Percentiles rank a stretch among this genome's conserved stretches.
Conservation (phyloP, 2,113 vertebrate species). For the Fukomys damarensis region DNA sequence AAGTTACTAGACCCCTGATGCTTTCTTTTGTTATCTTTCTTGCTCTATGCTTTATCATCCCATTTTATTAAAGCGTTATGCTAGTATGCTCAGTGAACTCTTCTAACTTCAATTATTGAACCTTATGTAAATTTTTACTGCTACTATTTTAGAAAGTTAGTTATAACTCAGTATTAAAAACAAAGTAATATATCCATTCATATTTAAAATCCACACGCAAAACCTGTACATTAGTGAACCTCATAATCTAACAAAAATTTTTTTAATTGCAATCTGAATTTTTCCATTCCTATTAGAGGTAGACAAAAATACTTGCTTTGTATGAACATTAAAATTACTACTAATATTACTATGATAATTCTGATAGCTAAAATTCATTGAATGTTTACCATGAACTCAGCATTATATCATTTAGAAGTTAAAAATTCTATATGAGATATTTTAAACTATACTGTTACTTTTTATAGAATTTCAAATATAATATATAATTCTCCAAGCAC, state of each 20-base stretch:
- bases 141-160: neutral
- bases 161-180: neutral
- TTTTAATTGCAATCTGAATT: neutral
- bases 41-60: neutral
- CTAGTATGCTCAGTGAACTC: neutral
- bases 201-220: neutral
- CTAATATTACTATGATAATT: neutral
- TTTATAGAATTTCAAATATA: neutral
- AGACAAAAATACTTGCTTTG: neutral
- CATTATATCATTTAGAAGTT: neutral
- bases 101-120: slow-evolving; percentile 17
- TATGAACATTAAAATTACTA: neutral
- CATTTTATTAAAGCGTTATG: slow-evolving; percentile 35
- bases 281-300: neutral
- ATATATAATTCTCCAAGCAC: neutral
- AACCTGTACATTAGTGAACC: neutral
- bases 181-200: neutral
- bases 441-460: neutral
- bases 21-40: neutral
- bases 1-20: slow-evolving; percentile 10
- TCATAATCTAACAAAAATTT: neutral
- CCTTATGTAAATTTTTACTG: neutral
- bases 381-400: neutral
- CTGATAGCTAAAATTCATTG: neutral
- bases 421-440: neutral